Evolutionary conservation across 2,113 vertebrate species (phyloP).

Genomic region (Indicator indicator): DNA sequence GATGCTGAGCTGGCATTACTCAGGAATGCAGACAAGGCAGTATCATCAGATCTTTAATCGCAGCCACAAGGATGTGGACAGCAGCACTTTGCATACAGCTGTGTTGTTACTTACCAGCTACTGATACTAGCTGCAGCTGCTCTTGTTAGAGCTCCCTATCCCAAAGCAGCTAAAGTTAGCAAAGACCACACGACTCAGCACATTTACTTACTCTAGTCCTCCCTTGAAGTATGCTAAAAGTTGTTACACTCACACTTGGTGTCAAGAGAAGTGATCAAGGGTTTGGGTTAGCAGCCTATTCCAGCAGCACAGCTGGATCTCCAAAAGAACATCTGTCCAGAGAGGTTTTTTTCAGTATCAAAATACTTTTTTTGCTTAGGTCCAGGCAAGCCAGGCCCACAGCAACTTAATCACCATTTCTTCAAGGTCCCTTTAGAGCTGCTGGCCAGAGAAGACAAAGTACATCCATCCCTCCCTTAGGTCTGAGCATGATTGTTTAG

Average conservation of each 20-base stretch:
- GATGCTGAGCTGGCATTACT: conserved; percentile 46
- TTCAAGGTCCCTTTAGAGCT: background rate
- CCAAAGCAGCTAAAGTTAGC: conserved; percentile 51
- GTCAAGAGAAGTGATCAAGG: background rate
- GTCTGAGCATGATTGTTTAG: background rate
- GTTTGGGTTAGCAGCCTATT: background rate
- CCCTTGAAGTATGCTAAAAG: background rate
- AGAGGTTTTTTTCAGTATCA: background rate
- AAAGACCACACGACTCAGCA: background rate
- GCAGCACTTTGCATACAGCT: conserved; percentile 42
- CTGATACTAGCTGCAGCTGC: conserved; percentile 41
- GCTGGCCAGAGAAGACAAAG: background rate
- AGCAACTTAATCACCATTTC: background rate
- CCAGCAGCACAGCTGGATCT: conserved; percentile 4
- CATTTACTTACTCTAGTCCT: background rate
- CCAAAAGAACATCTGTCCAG: conserved; percentile 2
- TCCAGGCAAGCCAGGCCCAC: background rate
- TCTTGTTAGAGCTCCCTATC: background rate
- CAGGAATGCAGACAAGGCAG: background rate
- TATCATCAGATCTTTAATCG: conserved; percentile 48
- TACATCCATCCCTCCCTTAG: background rate
- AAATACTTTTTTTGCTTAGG: background rate
- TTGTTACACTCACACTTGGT: background rate
- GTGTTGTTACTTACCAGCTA: conserved; percentile 29
- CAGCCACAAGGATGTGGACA: background rate